These are phyloP conservation scores for Eubucco bourcierii DNA, from an alignment of 2,113 vertebrate species.

Conservation along the genomic window DNA sequence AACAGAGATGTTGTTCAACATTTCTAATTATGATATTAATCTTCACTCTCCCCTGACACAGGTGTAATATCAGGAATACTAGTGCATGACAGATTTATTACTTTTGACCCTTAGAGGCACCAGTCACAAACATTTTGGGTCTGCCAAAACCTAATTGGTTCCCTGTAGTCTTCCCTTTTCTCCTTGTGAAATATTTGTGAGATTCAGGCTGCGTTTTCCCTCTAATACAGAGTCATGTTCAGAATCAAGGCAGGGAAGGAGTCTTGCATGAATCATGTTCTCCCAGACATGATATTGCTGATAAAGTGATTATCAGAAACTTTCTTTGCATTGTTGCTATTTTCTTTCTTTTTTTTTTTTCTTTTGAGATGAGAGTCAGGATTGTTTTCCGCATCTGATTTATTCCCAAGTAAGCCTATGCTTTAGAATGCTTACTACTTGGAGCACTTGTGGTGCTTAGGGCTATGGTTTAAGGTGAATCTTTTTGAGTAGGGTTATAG, in stretches of 20 bases:
- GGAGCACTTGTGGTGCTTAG: not conserved
- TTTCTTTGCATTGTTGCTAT: not conserved
- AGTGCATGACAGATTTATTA: slow-evolving; percentile 53
- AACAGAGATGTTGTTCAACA: slow-evolving; percentile 7
- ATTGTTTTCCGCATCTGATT: not conserved
- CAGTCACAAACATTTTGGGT: slow-evolving; percentile 11
- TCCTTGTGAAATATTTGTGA: slow-evolving; percentile 50
- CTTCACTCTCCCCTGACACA: slow-evolving; percentile 49
- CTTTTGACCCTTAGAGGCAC: slow-evolving; percentile 52
- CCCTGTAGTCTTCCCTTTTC: slow-evolving; percentile 25
- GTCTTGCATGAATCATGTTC: not conserved
- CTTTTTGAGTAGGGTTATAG: no score
- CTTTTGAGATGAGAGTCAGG: not conserved
- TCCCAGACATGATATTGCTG: not conserved
- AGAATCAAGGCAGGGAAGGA: not conserved
- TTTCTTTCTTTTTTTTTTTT: not conserved
- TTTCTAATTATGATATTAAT: slow-evolving; percentile 67
- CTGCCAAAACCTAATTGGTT: slow-evolving; percentile 42
- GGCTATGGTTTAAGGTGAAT: no score
- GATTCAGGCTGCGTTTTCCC: slow-evolving; percentile 12
- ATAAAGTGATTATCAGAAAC: not conserved
- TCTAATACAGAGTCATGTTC: not conserved
- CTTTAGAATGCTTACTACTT: not conserved
- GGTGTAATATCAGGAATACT: slow-evolving; percentile 6
- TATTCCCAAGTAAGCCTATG: not conserved